Base-by-base conservation (phyloP, 2,113 vertebrate genomes). In the Aviceda subcristata region DNA sequence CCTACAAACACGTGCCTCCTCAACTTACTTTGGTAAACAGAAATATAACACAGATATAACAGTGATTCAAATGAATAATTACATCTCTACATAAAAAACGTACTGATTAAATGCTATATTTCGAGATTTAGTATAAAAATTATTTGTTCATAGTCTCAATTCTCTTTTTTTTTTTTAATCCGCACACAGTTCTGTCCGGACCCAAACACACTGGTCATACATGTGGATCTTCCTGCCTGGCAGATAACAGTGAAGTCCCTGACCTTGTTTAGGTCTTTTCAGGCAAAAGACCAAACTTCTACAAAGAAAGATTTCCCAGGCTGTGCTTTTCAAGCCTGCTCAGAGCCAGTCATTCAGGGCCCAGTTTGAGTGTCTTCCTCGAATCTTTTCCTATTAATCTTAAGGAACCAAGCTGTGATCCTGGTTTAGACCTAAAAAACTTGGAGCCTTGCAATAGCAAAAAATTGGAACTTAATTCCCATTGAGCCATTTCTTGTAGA, bases 301-400 rank as follows among this genome's bases (percentile, higher is more conserved):
- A 11, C 17, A 59, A 43, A 91, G 32, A 76, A 74, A 85, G 76
- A 85, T 85, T 94, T 97, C 82, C 94, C 94, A 97, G 94, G 96
- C 96, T 97, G 97, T 94, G 78, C 96, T 97, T 98, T 97, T 97
- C 96, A 97, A 97, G 96, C 84, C 90, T 73, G 30, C 77, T 86
- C 63, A 72, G 57, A 81, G 66, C 64, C 24, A 10, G 48, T 71
- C 86, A 94, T 92, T 95, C 87, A 92, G 81, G 50, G 46, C 66
- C 84, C 71, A 43, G 23, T 55, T 85, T 74, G 82, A 95, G 75
- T 86, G 94, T 93, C 93, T 88, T 95, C 86, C 71, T 94, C 1
- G 0, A 78, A 75, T 76, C 82, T 92, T 74, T 90, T 68, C 79
- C 77, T 78, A 9, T 69, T 90, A 91, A 78, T 74, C 77, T 77